Evolutionary conservation across 2,888 invertebrate genomes (phyloP).

Genomic region (Idaea dimidiata): DNA sequence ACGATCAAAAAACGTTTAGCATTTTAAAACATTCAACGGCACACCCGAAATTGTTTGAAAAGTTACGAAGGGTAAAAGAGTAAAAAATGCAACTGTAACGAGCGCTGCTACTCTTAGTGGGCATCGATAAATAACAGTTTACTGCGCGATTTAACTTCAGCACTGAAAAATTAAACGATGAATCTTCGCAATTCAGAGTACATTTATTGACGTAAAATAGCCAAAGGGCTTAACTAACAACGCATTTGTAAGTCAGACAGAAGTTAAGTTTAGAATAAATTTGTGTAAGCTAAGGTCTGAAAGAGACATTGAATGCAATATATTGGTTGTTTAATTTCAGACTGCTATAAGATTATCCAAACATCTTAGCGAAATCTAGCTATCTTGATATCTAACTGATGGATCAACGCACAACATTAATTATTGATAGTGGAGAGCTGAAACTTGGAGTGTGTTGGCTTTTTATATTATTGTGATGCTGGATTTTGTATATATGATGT

Average conservation of each 20-base stretch:
- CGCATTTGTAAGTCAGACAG: slow-evolving; percentile 34
- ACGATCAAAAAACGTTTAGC: slow-evolving; percentile 13
- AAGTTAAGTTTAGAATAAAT: slow-evolving; percentile 15
- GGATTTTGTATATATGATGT: too few species aligned
- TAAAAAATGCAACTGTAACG: slow-evolving; percentile 50
- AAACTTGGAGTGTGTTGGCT: too few species aligned
- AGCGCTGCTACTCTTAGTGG: slow-evolving; percentile 44
- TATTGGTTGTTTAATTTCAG: too few species aligned
- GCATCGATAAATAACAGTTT: slow-evolving; percentile 55
- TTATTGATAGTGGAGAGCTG: too few species aligned
- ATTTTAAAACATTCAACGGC: slow-evolving; percentile 25
- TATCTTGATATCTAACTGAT: too few species aligned
- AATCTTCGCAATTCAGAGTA: slow-evolving; percentile 47
- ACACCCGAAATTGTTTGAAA: slow-evolving; percentile 36
- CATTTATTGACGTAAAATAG: slow-evolving; percentile 33
- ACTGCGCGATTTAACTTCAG: slow-evolving; percentile 52
- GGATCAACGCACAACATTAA: too few species aligned
- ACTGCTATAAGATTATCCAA: too few species aligned
- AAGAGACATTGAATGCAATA: too few species aligned
- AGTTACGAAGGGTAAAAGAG: slow-evolving; percentile 35
- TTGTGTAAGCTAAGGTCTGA: neutral
- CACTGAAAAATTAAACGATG: slow-evolving; percentile 63
- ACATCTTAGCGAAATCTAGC: too few species aligned
- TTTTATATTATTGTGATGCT: too few species aligned
- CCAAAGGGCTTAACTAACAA: slow-evolving; percentile 34